These are phyloP conservation scores for Philotrypesis tridentata DNA, from an alignment of 1,140 invertebrate species.

Conservation along the genomic window DNA sequence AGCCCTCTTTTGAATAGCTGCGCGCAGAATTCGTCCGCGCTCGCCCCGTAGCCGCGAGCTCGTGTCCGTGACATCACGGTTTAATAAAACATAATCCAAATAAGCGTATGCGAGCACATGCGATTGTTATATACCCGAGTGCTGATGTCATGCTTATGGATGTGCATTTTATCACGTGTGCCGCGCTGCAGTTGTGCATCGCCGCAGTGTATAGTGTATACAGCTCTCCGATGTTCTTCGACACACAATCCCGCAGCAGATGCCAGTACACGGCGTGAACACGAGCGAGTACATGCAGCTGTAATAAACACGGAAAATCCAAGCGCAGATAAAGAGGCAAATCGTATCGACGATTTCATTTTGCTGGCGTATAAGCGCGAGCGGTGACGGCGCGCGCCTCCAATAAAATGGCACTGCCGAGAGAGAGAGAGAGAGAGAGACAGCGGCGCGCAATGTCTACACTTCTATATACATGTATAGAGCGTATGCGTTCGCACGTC, in stretches of 20 bases:
- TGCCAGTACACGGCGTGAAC: too few species aligned
- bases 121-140: slow-evolving; percentile 30
- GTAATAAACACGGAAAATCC: too few species aligned
- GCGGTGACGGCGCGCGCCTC: neutral
- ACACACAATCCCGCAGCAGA: too few species aligned
- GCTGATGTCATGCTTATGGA: neutral
- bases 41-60: neutral
- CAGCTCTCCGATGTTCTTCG: too few species aligned
- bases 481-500: neutral
- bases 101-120: slow-evolving; percentile 26
- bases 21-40: neutral
- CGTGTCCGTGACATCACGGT: slow-evolving; percentile 23
- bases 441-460: slow-evolving; percentile 2
- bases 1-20: neutral
- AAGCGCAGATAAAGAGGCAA: neutral
- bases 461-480: too few species aligned
- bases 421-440: neutral
- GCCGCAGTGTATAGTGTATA: neutral
- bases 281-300: neutral
- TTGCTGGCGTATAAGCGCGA: neutral
- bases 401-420: neutral
- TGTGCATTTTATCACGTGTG: neutral
- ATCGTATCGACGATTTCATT: neutral
- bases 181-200: too few species aligned
- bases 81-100: slow-evolving; percentile 38